Percentiles rank a stretch among this genome's conserved stretches.
Evolutionary conservation across 2,888 invertebrate species (phyloP).

Genomic region (Ceramica pisi): DNA sequence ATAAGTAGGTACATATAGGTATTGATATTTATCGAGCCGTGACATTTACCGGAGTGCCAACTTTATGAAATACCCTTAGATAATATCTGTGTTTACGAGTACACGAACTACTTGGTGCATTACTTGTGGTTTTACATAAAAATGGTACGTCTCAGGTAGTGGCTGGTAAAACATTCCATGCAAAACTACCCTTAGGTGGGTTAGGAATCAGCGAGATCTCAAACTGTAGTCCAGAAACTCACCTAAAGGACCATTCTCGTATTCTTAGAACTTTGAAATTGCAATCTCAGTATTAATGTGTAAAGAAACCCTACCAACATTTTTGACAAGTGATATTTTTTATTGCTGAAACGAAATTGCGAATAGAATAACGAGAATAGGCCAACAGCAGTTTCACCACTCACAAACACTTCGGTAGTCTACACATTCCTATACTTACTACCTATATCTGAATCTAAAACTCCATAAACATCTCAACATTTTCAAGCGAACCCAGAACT

Average conservation of each 20-base stretch:
- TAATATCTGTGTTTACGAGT: slow-evolving; percentile 38
- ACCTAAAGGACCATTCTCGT: too few relatives aligned
- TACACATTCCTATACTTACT: neutral
- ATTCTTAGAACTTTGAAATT: too few relatives aligned
- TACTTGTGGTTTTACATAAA: slow-evolving; percentile 32
- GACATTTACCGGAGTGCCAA: slow-evolving; percentile 44
- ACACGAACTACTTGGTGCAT: slow-evolving; percentile 32
- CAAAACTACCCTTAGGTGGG: too few relatives aligned
- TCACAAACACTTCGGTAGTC: neutral
- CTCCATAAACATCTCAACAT: slow-evolving; percentile 35
- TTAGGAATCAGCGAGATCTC: too few relatives aligned
- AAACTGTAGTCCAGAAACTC: too few relatives aligned
- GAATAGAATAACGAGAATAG: neutral
- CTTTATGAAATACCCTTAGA: slow-evolving; percentile 46
- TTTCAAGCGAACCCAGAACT: slow-evolving; percentile 37
- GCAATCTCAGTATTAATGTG: neutral
- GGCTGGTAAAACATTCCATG: too few relatives aligned
- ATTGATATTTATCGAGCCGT: slow-evolving; percentile 57
- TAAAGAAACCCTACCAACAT: neutral
- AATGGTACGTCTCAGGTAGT: neutral
- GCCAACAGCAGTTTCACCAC: neutral
- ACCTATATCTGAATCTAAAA: slow-evolving; percentile 16
- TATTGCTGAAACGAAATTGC: neutral
- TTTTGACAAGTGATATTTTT: neutral
- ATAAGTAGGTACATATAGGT: slow-evolving; percentile 52